phyloP scores from a whole-genome alignment of 2,113 vertebrate genomes.

The Hiodon tergisus region DNA sequence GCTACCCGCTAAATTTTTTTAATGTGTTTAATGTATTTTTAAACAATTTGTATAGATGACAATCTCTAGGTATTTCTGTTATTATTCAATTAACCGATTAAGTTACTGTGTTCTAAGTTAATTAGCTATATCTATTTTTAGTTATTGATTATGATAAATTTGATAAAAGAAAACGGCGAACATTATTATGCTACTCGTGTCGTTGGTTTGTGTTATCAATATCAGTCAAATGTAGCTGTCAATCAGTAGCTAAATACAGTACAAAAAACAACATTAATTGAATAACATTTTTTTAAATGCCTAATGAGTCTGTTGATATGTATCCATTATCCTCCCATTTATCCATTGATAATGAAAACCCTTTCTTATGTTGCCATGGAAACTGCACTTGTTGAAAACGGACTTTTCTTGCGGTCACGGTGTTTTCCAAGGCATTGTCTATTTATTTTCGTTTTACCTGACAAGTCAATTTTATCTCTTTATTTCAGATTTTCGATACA shows the following conservation, averaged over 20 bases:
- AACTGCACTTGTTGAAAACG: slow-evolving; percentile 77
- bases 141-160: too few relatives aligned
- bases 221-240: slow-evolving; percentile 5
- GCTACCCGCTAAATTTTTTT: background rate
- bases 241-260: slow-evolving; percentile 1
- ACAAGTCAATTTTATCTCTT: background rate
- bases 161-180: background rate
- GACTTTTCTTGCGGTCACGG: slow-evolving; percentile 35
- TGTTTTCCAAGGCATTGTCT: slow-evolving; percentile 16
- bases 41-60: too few relatives aligned
- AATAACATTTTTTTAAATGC: background rate
- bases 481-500: slow-evolving; percentile 81
- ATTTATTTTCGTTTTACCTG: background rate
- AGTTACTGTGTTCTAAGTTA: too few relatives aligned
- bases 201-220: slow-evolving; percentile 7
- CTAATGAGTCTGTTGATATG: slow-evolving; percentile 31
- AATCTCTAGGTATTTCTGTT: too few relatives aligned
- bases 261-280: slow-evolving; percentile 6
- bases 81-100: too few relatives aligned
- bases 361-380: slow-evolving; percentile 71
- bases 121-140: too few relatives aligned
- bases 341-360: slow-evolving; percentile 55
- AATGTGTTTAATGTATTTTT: too few relatives aligned
- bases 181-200: slow-evolving; percentile 16
- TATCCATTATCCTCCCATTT: slow-evolving; percentile 21